These are phyloP conservation scores for Ranitomeya variabilis DNA, from an alignment of 2,113 vertebrate genomes.

Conservation along the genomic window DNA sequence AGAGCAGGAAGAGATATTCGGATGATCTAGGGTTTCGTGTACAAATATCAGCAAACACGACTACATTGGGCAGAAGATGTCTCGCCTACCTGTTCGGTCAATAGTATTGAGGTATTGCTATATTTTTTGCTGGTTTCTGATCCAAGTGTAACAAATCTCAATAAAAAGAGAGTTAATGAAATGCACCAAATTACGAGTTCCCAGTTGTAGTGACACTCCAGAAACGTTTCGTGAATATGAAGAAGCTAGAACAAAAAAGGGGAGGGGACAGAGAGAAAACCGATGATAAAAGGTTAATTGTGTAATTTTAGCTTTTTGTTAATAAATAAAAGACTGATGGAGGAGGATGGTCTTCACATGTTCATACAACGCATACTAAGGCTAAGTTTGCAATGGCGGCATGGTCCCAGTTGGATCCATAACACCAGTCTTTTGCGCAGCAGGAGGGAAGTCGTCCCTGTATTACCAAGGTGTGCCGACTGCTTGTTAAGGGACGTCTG, in stretches of 20 bases:
- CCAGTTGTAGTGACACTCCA: slow-evolving; percentile 98
- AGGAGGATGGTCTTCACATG: too few species aligned
- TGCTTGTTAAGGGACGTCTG: neutral
- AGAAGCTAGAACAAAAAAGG: slow-evolving; percentile 76
- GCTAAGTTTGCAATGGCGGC: neutral
- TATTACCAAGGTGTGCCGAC: too few species aligned
- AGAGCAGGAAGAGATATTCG: slow-evolving; percentile 15
- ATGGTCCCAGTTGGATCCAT: neutral
- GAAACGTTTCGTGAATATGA: slow-evolving; percentile 93
- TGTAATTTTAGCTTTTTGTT: neutral
- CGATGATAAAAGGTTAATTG: neutral
- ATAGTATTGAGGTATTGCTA: slow-evolving; percentile 98
- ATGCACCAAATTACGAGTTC: slow-evolving; percentile 95
- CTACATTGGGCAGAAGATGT: neutral
- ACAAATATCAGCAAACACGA: neutral
- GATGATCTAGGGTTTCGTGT: neutral
- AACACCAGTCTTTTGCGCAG: neutral
- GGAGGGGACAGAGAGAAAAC: neutral
- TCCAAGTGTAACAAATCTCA: slow-evolving; percentile 95
- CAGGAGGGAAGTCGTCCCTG: neutral
- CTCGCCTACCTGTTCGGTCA: slow-evolving; percentile 91
- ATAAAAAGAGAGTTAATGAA: slow-evolving; percentile 93
- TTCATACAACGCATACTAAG: neutral
- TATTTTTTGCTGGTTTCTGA: slow-evolving; percentile 99
- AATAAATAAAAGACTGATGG: too few species aligned